Evolutionary conservation across 2,888 invertebrate genomes (phyloP).

Genomic region (Chymomyza fuscimana): DNA sequence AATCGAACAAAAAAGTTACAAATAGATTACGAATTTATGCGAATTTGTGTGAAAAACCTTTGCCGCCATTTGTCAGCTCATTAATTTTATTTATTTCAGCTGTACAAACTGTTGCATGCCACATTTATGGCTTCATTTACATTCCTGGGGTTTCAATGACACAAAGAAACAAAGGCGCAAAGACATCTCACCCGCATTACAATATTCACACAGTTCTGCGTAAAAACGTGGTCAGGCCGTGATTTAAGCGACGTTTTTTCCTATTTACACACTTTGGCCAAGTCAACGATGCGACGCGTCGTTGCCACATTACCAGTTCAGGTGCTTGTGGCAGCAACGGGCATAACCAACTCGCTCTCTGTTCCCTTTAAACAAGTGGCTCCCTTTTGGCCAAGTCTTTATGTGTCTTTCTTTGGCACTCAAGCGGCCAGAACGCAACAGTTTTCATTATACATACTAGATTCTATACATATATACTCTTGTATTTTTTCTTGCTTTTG

Average conservation of each 20-base stretch:
- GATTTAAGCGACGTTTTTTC: constrained; percentile 34
- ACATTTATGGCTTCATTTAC: constrained; percentile 70
- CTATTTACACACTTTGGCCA: constrained; percentile 6
- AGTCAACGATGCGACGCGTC: neutral
- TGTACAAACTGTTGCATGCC: constrained; percentile 46
- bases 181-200: neutral
- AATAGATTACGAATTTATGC: neutral
- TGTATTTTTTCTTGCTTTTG: neutral
- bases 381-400: neutral
- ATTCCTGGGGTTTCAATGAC: constrained; percentile 58
- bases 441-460: neutral
- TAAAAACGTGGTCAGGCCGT: constrained; percentile 4
- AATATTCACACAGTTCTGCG: neutral
- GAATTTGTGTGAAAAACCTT: constrained; percentile 3
- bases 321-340: neutral
- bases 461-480: constrained; percentile 26
- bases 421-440: neutral
- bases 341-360: neutral
- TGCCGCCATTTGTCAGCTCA: constrained; percentile 8
- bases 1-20: too few relatives aligned
- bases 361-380: too few relatives aligned
- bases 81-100: constrained; percentile 20
- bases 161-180: neutral
- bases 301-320: neutral
- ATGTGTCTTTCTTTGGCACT: neutral